Base-by-base conservation (phyloP, 1,140 invertebrate genomes). In the Idris sp. region DNA sequence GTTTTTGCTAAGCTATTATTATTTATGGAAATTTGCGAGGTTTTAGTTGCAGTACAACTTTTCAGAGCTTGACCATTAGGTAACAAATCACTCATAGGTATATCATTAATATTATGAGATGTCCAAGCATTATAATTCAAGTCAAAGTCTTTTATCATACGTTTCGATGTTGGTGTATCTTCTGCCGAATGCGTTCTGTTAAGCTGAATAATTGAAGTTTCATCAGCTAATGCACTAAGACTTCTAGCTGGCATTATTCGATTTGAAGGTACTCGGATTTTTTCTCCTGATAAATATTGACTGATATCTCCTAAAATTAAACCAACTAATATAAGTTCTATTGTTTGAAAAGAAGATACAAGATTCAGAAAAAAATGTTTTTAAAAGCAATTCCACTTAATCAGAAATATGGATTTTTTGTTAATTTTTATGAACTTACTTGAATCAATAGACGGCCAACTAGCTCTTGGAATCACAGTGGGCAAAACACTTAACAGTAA, bases 401-500 rank as follows among this genome's bases (percentile, higher is more conserved):
- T n/a, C n/a, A n/a, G n/a, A n/a, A n/a, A n/a, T n/a, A n/a, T n/a
- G n/a, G n/a, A n/a, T n/a, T n/a, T n/a, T n/a, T n/a, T n/a, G n/a
- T n/a, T n/a, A n/a, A n/a, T n/a, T n/a, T n/a, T n/a, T n/a, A 13
- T 9, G 7, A 38, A 28, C 83, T 84, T 49, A 86, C 83, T 84
- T 14, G 86, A 81, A 79, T 92, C 90, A 0, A 92, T 89, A 7
- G 91, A 92, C n/a, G 92, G 92, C 92, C 92, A 93, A 79, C 91
- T 92, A 3, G 92, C 92, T 48, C 92, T 85, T 0, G 93, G 92
- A 48, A 93, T 93, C 18, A 93, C 92, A 13, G 92, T 91, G 0
- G 92, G 92, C 10, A 93, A 84, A 10, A 93, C 92, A 16, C 92
- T 92, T 5, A 93, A 88, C 46, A 93, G 83, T 9, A 93, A 83